A percentile compares a stretch with the other conserved stretches of the same genome.
These are phyloP conservation scores for Copidosoma floridanum DNA, from an alignment of 1,140 invertebrate species.

Conservation along the genomic window DNA sequence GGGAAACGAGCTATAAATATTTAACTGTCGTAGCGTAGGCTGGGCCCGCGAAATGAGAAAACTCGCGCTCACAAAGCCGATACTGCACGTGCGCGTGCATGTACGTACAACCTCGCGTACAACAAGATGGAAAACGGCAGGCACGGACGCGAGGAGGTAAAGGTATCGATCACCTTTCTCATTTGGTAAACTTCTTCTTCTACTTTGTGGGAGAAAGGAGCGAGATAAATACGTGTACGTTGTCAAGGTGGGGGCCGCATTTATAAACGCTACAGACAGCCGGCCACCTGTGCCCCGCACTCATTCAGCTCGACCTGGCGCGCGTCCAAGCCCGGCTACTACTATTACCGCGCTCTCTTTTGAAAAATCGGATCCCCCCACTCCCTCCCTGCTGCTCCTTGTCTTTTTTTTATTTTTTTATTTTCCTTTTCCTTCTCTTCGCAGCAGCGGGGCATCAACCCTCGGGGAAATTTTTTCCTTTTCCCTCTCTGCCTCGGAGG, in stretches of 20 bases:
- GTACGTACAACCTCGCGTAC: neutral
- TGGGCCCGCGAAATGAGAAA: neutral
- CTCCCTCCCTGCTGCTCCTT: too few species aligned
- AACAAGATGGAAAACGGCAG: neutral
- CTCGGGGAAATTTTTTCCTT: neutral
- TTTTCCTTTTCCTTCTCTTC: neutral
- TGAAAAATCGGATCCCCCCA: constrained; percentile 3
- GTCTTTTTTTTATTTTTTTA: too few species aligned
- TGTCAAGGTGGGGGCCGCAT: neutral
- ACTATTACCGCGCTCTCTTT: too few species aligned
- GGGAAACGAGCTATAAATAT: constrained; percentile 19
- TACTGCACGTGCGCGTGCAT: too few species aligned
- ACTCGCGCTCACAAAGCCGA: too few species aligned
- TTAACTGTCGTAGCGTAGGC: constrained; percentile 5
- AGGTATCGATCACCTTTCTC: neutral
- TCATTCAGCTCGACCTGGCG: constrained; percentile 14
- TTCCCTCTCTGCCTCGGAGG: neutral
- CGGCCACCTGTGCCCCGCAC: constrained; percentile 24
- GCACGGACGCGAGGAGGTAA: neutral
- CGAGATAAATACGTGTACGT: too few species aligned
- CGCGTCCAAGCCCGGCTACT: neutral
- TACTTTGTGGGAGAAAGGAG: too few species aligned
- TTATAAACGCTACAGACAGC: constrained; percentile 22
- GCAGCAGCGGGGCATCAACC: neutral
- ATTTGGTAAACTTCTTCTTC: constrained; percentile 23